Evolutionary conservation across 2,113 vertebrate genomes (phyloP).

Genomic region (Halcyon senegalensis): DNA sequence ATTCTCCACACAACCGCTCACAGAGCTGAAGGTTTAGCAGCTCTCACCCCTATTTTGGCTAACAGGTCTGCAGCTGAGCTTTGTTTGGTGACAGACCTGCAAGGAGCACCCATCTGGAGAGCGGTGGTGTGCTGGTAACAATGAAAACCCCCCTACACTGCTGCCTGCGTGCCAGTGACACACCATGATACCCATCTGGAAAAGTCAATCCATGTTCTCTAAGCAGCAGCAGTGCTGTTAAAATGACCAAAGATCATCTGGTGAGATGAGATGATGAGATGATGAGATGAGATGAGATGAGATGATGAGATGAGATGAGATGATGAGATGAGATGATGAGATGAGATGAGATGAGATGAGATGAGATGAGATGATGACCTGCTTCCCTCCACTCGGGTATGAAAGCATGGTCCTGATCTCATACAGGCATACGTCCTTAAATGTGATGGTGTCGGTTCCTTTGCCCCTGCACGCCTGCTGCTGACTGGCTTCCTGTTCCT

Average conservation of each 20-base stretch:
- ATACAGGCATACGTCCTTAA: fast-evolving
- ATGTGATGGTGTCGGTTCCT: fast-evolving
- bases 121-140: neutral
- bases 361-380: neutral
- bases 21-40: neutral
- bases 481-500: neutral
- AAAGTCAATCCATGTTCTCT: neutral
- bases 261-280: neutral
- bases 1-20: neutral
- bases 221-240: neutral
- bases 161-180: neutral
- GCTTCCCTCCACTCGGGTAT: neutral
- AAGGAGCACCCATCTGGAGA: neutral
- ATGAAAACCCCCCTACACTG: neutral
- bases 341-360: neutral
- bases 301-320: neutral
- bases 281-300: neutral
- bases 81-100: neutral
- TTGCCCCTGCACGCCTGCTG: neutral
- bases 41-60: neutral
- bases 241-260: neutral
- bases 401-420: neutral
- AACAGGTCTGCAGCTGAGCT: neutral
- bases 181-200: neutral
- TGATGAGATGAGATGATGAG: neutral